These are phyloP conservation scores for Calosoma granatense DNA, from an alignment of 1,140 invertebrate genomes.

Conservation along the genomic window DNA sequence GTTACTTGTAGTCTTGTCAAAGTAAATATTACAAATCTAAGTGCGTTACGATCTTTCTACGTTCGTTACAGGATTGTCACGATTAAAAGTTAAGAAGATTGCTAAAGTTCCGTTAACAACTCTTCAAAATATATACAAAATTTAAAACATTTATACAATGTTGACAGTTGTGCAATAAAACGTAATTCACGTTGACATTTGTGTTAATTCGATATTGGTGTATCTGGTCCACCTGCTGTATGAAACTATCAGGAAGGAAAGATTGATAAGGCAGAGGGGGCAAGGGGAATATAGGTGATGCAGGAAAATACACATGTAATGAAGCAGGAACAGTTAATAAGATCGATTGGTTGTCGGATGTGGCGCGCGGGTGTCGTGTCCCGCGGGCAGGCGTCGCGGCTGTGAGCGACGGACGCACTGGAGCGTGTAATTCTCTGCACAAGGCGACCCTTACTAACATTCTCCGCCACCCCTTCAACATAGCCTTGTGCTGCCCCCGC, in stretches of 20 bases:
- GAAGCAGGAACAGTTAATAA: constrained; percentile 3
- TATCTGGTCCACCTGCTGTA: too few relatives aligned
- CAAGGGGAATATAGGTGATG: too few relatives aligned
- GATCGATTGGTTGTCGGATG: constrained; percentile 1
- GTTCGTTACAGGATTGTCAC: not conserved
- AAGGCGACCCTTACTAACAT: not conserved
- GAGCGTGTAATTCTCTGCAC: not conserved
- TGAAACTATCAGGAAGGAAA: too few relatives aligned
- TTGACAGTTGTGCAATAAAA: too few relatives aligned
- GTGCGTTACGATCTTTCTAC: not conserved
- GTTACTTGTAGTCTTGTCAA: not conserved
- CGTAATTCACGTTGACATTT: too few relatives aligned
- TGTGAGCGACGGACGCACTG: not conserved
- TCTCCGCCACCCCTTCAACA: not conserved
- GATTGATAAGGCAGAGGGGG: too few relatives aligned
- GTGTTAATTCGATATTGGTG: too few relatives aligned
- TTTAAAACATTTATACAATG: too few relatives aligned
- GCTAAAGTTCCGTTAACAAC: not conserved
- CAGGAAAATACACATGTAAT: constrained; percentile 3
- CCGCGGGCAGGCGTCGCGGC: not conserved
- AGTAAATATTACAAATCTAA: not conserved
- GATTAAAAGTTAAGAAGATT: not conserved
- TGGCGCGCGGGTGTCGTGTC: not conserved
- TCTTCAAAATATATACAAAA: too few relatives aligned
- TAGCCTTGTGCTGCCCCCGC: not conserved